phyloP scores from a whole-genome alignment of 2,888 invertebrate genomes.

The Luperina nickerlii region DNA sequence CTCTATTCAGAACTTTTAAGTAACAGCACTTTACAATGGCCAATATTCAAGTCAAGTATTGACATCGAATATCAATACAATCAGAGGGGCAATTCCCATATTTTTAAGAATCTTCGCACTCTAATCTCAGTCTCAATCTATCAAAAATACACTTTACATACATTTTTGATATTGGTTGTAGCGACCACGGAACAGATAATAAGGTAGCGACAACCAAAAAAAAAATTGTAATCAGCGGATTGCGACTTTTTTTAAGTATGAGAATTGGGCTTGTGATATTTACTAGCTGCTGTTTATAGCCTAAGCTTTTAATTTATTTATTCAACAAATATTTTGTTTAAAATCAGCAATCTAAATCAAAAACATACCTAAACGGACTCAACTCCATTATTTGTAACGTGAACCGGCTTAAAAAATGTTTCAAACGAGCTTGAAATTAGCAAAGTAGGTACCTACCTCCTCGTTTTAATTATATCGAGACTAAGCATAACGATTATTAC shows the following conservation, averaged over 20 bases:
- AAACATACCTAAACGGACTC: slow-evolving; percentile 8
- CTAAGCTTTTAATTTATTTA: background rate
- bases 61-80: background rate
- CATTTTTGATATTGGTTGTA: no score
- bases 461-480: slow-evolving; percentile 65
- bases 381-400: slow-evolving; percentile 29
- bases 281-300: background rate
- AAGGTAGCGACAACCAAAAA: no score
- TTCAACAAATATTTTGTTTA: background rate
- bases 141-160: no score
- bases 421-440: slow-evolving; percentile 53
- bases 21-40: background rate
- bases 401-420: slow-evolving; percentile 49
- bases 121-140: no score
- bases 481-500: slow-evolving; percentile 74
- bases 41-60: background rate
- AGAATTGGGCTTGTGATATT: no score
- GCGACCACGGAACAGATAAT: no score
- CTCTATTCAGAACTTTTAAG: background rate
- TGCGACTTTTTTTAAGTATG: no score
- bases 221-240: no score
- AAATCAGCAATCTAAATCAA: slow-evolving; percentile 2
- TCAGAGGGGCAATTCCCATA: no score
- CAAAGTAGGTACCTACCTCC: slow-evolving; percentile 40
- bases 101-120: no score